These are phyloP conservation scores for Ctena decussata DNA, from an alignment of 2,888 invertebrate genomes.

Conservation along the genomic window DNA sequence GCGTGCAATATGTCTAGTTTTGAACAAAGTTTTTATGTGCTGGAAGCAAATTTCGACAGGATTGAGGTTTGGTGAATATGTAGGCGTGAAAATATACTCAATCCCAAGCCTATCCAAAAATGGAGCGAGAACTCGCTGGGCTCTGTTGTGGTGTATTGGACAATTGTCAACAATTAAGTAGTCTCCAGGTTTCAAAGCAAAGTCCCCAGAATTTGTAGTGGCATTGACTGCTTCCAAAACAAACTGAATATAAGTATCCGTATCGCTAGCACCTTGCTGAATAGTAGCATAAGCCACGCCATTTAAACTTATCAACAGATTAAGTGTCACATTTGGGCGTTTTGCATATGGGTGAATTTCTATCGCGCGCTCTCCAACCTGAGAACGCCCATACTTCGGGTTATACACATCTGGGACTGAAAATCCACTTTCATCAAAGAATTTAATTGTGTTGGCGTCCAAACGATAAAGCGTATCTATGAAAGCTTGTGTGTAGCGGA, in stretches of 20 bases:
- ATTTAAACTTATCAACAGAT: background rate
- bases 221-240: conserved; percentile 8
- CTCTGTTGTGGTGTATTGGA: conserved; percentile 12
- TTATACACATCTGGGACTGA: background rate
- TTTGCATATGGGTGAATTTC: background rate
- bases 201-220: conserved; percentile 4
- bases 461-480: background rate
- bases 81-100: too few species aligned
- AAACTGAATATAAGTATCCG: conserved; percentile 6
- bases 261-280: background rate
- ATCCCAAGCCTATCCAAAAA: background rate
- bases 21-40: too few species aligned
- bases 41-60: background rate
- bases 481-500: conserved; percentile 11
- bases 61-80: conserved; percentile 4
- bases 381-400: background rate
- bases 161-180: conserved; percentile 13
- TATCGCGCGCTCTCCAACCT: background rate
- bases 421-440: background rate
- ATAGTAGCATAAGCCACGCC: conserved; percentile 4
- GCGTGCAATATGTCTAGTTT: background rate
- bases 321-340: background rate
- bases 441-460: background rate
- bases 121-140: background rate
- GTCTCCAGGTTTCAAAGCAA: conserved; percentile 9